Percentiles rank a stretch among this genome's conserved stretches.
Evolutionary conservation across 2,113 vertebrate species (phyloP).

Genomic region (Zeus faber): DNA sequence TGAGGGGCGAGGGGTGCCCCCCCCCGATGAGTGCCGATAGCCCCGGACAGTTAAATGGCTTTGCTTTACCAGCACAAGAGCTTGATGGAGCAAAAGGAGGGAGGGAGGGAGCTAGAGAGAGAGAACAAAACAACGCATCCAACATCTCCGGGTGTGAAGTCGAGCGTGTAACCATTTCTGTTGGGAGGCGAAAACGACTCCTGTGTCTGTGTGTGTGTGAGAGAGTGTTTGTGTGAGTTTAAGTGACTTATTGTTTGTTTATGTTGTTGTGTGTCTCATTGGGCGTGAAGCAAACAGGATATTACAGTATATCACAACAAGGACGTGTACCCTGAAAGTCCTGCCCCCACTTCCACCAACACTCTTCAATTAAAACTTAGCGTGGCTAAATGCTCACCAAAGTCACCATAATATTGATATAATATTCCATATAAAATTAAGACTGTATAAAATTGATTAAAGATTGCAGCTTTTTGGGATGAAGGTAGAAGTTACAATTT

Average conservation of each 20-base stretch:
- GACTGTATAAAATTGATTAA: too few species aligned
- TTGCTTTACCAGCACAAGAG: background rate
- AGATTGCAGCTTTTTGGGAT: too few species aligned
- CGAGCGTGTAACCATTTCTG: slow-evolving; percentile 30
- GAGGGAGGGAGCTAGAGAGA: slow-evolving; percentile 13
- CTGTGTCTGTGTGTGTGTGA: slow-evolving; percentile 12
- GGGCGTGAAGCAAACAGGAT: too few species aligned
- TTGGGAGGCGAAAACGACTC: slow-evolving; percentile 21
- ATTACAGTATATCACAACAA: too few species aligned
- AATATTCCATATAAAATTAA: too few species aligned
- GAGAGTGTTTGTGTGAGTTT: slow-evolving; percentile 1
- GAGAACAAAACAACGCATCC: slow-evolving; percentile 7
- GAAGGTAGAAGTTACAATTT: too few species aligned
- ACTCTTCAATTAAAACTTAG: too few species aligned
- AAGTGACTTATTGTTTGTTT: background rate
- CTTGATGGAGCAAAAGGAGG: background rate
- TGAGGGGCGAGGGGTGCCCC: slow-evolving; percentile 15
- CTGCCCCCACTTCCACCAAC: too few species aligned
- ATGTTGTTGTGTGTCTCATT: too few species aligned
- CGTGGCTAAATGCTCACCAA: too few species aligned
- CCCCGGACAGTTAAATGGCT: background rate
- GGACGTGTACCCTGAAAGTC: too few species aligned
- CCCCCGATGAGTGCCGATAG: background rate
- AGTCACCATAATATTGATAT: too few species aligned
- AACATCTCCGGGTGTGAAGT: slow-evolving; percentile 18